Evolutionary conservation across 2,113 vertebrate species (phyloP).

Genomic region (Chloropsis cyanopogon): DNA sequence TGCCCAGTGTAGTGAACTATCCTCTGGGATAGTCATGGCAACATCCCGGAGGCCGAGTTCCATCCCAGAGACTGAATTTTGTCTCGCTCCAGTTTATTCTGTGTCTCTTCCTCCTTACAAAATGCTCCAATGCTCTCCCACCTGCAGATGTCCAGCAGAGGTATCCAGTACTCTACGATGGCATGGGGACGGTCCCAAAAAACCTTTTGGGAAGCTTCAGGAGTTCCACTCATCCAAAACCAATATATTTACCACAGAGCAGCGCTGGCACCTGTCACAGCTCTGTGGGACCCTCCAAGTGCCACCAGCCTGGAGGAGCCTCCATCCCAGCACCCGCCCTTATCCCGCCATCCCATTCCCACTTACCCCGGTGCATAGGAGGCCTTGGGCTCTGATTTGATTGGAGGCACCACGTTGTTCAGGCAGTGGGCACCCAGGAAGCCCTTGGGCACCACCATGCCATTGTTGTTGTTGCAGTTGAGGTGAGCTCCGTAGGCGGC

Average conservation of each 20-base stretch:
- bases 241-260: accelerated
- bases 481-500: conserved; percentile 66
- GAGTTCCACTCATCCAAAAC: not conserved
- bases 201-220: not conserved
- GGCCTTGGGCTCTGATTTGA: conserved; percentile 92
- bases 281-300: not conserved
- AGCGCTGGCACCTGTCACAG: accelerated
- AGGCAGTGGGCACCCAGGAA: conserved; percentile 81
- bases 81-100: not conserved
- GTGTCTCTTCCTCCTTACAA: not conserved
- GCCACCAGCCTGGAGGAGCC: not conserved
- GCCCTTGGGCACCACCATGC: conserved; percentile 80
- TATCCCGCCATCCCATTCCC: not conserved
- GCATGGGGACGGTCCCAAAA: not conserved
- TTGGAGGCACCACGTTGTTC: conserved; percentile 74
- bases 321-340: not conserved
- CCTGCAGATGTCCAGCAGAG: not conserved
- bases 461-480: conserved; percentile 83
- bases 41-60: not conserved
- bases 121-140: accelerated
- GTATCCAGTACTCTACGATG: accelerated
- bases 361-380: conserved; percentile 93
- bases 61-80: not conserved
- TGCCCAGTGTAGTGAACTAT: accelerated
- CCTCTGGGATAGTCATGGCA: not conserved